Evolutionary conservation across 2,797 vertebrate genomes (phyloP), one percentile per base, ranked within the genome.

Genomic region (Phoxinus dragarum): DNA sequence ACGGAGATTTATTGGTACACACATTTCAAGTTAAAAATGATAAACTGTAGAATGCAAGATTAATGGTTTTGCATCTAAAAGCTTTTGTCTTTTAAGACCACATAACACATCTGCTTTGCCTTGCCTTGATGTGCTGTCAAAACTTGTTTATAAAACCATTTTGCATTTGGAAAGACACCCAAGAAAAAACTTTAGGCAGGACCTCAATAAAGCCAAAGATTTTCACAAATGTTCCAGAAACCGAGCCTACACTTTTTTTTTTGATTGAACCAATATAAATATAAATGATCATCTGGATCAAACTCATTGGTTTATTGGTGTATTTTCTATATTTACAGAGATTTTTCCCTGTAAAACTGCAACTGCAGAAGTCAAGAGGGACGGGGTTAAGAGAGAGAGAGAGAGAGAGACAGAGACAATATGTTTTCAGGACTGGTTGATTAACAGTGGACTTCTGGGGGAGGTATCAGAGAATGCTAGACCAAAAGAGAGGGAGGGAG

Each of bases 401-500:
- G 77, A 89, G 42, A 89, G 87, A 89, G 42, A 78, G n/a, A 56
- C 47, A 82, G 67, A 74, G 49, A 73, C 5, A 78, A 19, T 66
- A 72, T 74, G 80, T 79, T 42, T 42, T 75, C 80, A 87, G 42
- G 86, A 81, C 74, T 83, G 72, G 19, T 5, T 81, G 78, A 79
- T 52, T 2, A 71, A 84, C 86, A 87, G 82, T 49, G 31, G 86
- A 81, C 88, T 66, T 82, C 78, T 84, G 84, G 86, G 34, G 86
- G 73, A 68, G 71, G 81, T 87, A 86, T 81, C 79, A 90, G 87
- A 88, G 83, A 86, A 81, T 61, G 86, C 72, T 87, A 80, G 69
- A 54, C 87, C 64, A 88, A 81, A 84, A 89, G 84, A 68, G 89
- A 89, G 71, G 66, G 85, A 68, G 80, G 49, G 81, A 84, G 59